Percentiles rank a stretch among this genome's conserved stretches.
Conservation (phyloP, 2,113 vertebrate species). For the Triplophysa tibetana region DNA sequence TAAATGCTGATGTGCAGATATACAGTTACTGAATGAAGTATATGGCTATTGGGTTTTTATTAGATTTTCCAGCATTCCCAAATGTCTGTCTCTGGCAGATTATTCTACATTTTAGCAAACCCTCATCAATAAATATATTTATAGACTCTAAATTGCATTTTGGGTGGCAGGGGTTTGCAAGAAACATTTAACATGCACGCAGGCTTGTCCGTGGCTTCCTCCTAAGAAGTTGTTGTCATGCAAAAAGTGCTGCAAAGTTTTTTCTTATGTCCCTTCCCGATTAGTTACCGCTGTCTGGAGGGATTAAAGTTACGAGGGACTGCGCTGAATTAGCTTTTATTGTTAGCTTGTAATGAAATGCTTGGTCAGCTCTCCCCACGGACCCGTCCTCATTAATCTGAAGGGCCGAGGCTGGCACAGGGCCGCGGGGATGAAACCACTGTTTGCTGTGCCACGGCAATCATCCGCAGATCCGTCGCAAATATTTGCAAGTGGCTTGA, state of each 20-base stretch:
- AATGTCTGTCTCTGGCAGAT: too few species aligned
- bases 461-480: conserved; percentile 23
- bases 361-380: conserved; percentile 43
- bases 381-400: conserved; percentile 47
- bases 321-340: conserved; percentile 35
- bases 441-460: conserved; percentile 45
- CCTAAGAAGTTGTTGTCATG: not conserved
- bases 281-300: conserved; percentile 2
- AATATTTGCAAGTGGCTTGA: conserved; percentile 49
- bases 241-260: not conserved
- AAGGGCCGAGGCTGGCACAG: conserved; percentile 13
- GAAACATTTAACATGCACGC: not conserved
- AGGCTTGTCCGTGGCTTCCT: not conserved
- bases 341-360: conserved; percentile 49
- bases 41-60: too few species aligned
- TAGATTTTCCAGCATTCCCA: too few species aligned
- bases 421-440: conserved; percentile 28
- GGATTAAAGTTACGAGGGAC: not conserved
- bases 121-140: not conserved
- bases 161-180: not conserved
- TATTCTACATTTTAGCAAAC: not conserved
- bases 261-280: conserved; percentile 4
- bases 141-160: not conserved
- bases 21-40: not conserved
- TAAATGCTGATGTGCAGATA: not conserved